Conservation (phyloP, 1,140 invertebrate species). For the Armadillidium nasatum region DNA sequence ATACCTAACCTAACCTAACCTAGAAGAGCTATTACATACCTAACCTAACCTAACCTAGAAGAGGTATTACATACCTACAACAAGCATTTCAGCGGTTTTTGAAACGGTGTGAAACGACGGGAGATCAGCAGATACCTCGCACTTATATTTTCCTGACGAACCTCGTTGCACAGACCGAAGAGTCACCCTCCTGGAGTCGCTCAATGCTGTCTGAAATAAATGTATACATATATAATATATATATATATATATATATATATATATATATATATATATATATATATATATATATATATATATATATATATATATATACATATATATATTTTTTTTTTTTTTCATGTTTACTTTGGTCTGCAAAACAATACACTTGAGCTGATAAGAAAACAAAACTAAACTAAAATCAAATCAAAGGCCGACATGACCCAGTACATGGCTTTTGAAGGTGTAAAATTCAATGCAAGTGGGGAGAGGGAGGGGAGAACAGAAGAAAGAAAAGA, state of each 20-base stretch:
- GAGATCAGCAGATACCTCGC: conserved; percentile 75
- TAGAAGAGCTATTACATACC: neutral
- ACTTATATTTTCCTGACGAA: conserved; percentile 72
- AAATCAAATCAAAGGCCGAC: no score
- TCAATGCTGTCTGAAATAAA: conserved; percentile 32
- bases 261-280: conserved; percentile 9
- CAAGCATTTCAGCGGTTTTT: conserved; percentile 61
- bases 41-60: neutral
- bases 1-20: neutral
- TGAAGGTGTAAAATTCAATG: no score
- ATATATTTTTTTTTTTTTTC: no score
- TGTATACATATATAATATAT: neutral
- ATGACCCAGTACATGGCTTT: no score
- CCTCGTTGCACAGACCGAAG: conserved; percentile 65
- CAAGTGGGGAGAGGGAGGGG: no score
- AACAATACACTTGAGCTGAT: no score
- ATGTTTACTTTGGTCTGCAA: no score
- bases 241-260: conserved; percentile 8
- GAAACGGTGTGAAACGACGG: conserved; percentile 66
- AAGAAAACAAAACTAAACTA: no score
- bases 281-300: conserved; percentile 7
- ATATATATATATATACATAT: conserved; percentile 11
- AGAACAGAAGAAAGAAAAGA: no score
- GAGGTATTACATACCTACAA: conserved; percentile 58
- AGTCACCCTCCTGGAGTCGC: conserved; percentile 57